Percentiles rank a stretch among this genome's conserved stretches.
These are phyloP conservation scores for Burhinus bistriatus DNA, from an alignment of 2,113 vertebrate species.

Conservation along the genomic window DNA sequence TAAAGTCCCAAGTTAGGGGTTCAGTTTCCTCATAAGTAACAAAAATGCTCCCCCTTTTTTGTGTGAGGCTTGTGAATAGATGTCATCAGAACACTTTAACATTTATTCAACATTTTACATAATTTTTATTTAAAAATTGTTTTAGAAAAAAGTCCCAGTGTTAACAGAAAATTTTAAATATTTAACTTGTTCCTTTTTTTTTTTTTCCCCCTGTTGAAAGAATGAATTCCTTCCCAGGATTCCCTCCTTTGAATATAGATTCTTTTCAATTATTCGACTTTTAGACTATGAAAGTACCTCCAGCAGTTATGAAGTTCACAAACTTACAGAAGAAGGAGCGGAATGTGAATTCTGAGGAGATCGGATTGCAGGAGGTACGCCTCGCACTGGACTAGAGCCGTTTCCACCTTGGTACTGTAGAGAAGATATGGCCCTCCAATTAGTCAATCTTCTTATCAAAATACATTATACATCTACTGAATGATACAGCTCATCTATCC, in stretches of 20 bases:
- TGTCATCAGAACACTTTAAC: neutral
- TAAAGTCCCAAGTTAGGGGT: neutral
- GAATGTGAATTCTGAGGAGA: conserved; percentile 98
- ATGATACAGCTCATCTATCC: neutral
- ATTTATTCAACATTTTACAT: neutral
- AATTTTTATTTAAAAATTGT: neutral
- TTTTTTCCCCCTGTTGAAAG: neutral
- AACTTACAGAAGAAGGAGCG: conserved; percentile 91
- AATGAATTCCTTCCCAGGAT: neutral
- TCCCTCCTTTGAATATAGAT: neutral
- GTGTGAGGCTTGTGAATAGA: neutral
- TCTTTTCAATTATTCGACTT: neutral
- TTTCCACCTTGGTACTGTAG: conserved; percentile 94
- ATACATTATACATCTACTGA: neutral
- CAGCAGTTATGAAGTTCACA: neutral
- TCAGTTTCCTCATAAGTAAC: neutral
- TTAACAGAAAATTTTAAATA: neutral
- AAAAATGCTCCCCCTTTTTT: neutral
- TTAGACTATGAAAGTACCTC: neutral
- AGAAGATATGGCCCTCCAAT: neutral
- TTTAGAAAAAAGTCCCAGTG: neutral
- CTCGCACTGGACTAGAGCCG: conserved; percentile 96
- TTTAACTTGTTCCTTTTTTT: neutral
- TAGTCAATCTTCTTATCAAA: neutral
- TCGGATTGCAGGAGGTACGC: conserved; percentile 88